These are phyloP conservation scores for Timema cristinae DNA, from an alignment of 2,888 invertebrate genomes.

Conservation along the genomic window DNA sequence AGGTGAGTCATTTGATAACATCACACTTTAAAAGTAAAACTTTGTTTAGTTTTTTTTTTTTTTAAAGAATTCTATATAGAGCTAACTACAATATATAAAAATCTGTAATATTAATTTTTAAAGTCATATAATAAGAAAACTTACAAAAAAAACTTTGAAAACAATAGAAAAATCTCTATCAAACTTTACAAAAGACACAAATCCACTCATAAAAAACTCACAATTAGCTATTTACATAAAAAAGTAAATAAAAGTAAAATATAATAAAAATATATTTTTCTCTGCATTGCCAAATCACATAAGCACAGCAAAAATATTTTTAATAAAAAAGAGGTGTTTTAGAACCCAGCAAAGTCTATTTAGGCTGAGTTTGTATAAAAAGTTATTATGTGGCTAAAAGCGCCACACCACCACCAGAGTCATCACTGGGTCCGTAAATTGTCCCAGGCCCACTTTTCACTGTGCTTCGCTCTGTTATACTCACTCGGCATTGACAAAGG, in stretches of 20 bases:
- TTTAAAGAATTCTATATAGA: not conserved
- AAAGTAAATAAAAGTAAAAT: constrained; percentile 21
- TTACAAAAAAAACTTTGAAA: constrained; percentile 26
- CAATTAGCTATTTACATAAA: constrained; percentile 24
- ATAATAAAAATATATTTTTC: constrained; percentile 25
- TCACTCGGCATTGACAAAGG: too few species aligned
- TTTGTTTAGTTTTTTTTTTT: constrained; percentile 13
- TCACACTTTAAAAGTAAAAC: constrained; percentile 18
- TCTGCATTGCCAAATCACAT: constrained; percentile 18
- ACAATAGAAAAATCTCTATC: constrained; percentile 24
- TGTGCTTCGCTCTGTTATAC: too few species aligned
- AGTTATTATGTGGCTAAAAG: not conserved
- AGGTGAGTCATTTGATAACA: constrained; percentile 22
- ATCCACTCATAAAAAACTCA: constrained; percentile 21
- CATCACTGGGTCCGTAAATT: too few species aligned
- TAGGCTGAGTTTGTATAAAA: constrained; percentile 14
- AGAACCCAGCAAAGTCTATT: constrained; percentile 18
- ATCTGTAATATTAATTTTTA: constrained; percentile 20
- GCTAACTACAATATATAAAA: constrained; percentile 26
- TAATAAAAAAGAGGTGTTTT: too few species aligned
- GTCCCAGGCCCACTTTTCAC: too few species aligned
- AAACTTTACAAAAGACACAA: constrained; percentile 19
- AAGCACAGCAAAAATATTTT: too few species aligned
- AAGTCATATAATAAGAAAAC: constrained; percentile 25
- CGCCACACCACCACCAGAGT: too few species aligned